These are phyloP conservation scores for Papilio machaon DNA, from an alignment of 1,140 invertebrate species.

Conservation along the genomic window DNA sequence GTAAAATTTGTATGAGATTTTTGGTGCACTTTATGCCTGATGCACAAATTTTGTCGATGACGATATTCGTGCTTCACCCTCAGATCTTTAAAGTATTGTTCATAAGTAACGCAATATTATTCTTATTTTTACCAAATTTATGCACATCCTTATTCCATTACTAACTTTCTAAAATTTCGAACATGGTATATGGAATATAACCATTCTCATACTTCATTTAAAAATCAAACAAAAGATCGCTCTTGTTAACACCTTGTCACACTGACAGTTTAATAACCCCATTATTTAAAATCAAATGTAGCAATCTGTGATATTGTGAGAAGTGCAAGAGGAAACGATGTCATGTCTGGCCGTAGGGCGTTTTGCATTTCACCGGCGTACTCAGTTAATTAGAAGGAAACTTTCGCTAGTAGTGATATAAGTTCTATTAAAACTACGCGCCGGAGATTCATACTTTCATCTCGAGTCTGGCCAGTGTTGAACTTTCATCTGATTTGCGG, in stretches of 20 bases:
- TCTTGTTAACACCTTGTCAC: neutral
- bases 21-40: too few species aligned
- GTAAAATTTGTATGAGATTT: too few species aligned
- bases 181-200: neutral
- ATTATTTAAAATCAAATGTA: neutral
- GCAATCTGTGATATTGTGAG: neutral
- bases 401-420: slow-evolving; percentile 26
- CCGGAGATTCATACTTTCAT: slow-evolving; percentile 31
- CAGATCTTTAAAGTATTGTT: too few species aligned
- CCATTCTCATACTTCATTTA: neutral
- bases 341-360: slow-evolving; percentile 9
- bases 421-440: slow-evolving; percentile 31
- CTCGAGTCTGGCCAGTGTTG: slow-evolving; percentile 26
- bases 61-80: too few species aligned
- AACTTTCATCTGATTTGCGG: slow-evolving; percentile 31
- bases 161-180: neutral
- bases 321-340: slow-evolving; percentile 28
- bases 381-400: slow-evolving; percentile 36
- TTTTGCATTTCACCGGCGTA: slow-evolving; percentile 34
- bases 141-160: too few species aligned
- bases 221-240: neutral
- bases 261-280: neutral
- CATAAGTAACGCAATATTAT: too few species aligned
- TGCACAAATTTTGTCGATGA: too few species aligned
- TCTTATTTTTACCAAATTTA: too few species aligned